Percentiles rank a stretch among this genome's conserved stretches.
phyloP scores from a whole-genome alignment of 2,888 invertebrate species.

The Caenorhabditis wallacei region DNA sequence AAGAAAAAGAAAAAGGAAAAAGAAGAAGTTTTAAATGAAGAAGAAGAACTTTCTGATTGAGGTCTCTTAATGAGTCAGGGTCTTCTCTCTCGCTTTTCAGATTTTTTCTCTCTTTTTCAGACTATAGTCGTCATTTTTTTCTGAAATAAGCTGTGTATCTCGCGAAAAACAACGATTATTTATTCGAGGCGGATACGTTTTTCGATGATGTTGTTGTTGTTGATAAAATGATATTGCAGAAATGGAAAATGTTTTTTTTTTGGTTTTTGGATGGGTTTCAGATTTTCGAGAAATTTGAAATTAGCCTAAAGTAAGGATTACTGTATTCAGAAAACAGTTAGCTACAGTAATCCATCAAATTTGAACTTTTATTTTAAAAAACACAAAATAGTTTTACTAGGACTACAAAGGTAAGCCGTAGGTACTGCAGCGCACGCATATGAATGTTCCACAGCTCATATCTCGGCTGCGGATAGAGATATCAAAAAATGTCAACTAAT shows the following conservation, averaged over 20 bases:
- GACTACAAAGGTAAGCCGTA: no score
- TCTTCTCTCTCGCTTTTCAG: neutral
- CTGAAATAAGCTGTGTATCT: constrained; percentile 32
- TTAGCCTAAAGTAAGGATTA: neutral
- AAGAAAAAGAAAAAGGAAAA: constrained; percentile 1
- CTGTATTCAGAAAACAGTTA: no score
- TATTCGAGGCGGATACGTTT: neutral
- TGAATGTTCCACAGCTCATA: no score
- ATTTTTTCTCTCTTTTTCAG: neutral
- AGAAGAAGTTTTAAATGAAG: constrained; percentile 23
- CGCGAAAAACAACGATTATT: constrained; percentile 36
- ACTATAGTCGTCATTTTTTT: constrained; percentile 21
- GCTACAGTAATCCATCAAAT: no score
- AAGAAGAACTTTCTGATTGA: constrained; percentile 32
- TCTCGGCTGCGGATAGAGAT: no score
- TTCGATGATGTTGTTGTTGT: neutral
- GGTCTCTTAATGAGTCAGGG: constrained; percentile 29
- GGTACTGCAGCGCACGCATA: no score
- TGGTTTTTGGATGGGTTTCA: neutral
- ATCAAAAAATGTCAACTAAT: no score
- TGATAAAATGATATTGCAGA: neutral
- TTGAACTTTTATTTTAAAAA: no score
- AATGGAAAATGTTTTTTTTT: neutral
- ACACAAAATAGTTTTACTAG: no score
- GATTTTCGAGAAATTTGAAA: neutral